These are phyloP conservation scores for Spialia ferax DNA, from an alignment of 2,888 invertebrate species.

Conservation along the genomic window DNA sequence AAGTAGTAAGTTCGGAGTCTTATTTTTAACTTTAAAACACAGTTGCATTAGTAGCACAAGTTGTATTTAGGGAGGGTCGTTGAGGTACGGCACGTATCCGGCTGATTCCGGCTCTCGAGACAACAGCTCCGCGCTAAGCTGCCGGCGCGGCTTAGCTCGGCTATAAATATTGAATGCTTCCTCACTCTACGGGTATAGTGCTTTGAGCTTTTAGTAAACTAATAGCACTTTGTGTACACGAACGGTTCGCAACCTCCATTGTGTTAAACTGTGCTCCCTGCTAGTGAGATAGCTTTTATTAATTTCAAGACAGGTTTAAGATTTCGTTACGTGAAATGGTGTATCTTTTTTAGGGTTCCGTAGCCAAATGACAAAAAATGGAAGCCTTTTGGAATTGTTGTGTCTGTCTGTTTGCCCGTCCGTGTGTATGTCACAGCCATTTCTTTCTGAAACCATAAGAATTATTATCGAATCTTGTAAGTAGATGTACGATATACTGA, in stretches of 20 bases:
- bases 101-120: constrained; percentile 17
- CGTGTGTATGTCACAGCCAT: no score
- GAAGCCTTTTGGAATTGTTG: no score
- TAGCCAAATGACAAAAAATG: no score
- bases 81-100: constrained; percentile 10
- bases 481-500: no score
- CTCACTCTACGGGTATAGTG: constrained; percentile 16
- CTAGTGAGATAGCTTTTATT: neutral
- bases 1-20: no score
- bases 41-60: no score
- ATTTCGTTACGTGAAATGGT: no score
- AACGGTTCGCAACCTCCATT: neutral
- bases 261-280: neutral
- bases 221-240: constrained; percentile 6
- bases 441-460: no score
- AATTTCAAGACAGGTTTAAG: neutral
- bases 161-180: constrained; percentile 30
- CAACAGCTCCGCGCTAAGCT: constrained; percentile 14
- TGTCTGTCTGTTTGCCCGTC: no score
- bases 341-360: no score
- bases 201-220: constrained; percentile 24
- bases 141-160: neutral
- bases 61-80: neutral
- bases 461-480: no score
- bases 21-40: no score